Evolutionary conservation across 2,888 invertebrate genomes (phyloP), one percentile per base, ranked within the genome.

Genomic region (Melinaea menophilus): DNA sequence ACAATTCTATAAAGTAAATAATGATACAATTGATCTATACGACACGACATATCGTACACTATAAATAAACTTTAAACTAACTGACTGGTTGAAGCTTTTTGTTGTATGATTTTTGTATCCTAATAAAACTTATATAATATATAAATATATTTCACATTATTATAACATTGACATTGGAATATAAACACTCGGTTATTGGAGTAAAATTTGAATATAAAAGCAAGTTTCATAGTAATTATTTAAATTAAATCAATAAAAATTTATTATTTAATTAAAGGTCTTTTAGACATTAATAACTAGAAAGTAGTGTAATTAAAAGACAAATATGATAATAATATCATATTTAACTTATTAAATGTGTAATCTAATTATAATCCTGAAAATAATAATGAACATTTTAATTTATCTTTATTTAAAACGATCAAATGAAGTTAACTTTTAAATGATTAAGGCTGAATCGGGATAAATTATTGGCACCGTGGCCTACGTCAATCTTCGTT

Each of bases 401-500:
- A 51, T 31, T 22, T 51, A 31, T 11, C 31, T 51, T 31, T 51
- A 11, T 31, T 11, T 51, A 11, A 11, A 22, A 13, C 7, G 4
- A n/a, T 22, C 5, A n/a, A 51, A 51, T 51, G n/a, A 51, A 31
- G 31, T 51, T 3, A 7, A 22, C n/a, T 22, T 31, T 51, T 22
- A 9, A 51, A 51, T 51, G 51, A 51, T 51, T 51, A 31, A 51
- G 51, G 22, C 31, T 51, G 51, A 31, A 51, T 22, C 2, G 51
- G 31, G 22, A 7, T 51, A 31, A 51, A 51, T 51, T 51, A 51
- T 51, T 51, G 31, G 51, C 31, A 41, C 11, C 41, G 31, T n/a
- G 31, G 31, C 31, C 22, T 51, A 7, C 51, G 51, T 51, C 51
- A 51, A 51, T 51, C 51, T 51, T 51, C 31, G n/a, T 51, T 51